phyloP scores from a whole-genome alignment of 1,140 invertebrate genomes.

The Akabosia matsudoensis region DNA sequence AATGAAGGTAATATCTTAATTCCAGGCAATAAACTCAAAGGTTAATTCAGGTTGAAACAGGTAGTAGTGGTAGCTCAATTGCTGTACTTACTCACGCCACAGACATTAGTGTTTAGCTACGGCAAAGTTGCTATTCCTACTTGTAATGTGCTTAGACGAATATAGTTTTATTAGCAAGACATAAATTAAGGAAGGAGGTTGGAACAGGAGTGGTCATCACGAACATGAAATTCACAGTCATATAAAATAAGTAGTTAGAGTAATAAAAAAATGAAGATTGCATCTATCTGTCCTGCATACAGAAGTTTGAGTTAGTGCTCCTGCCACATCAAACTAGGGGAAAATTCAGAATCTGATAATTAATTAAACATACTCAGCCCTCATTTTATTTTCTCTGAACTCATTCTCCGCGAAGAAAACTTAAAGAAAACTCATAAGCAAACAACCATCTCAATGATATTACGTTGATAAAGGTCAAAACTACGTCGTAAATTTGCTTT shows the following conservation, averaged over 20 bases:
- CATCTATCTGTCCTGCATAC: too few relatives aligned
- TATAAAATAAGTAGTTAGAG: too few relatives aligned
- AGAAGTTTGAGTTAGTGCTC: background rate
- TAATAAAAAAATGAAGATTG: too few relatives aligned
- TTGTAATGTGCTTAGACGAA: too few relatives aligned
- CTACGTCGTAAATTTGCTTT: background rate
- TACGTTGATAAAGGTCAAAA: background rate
- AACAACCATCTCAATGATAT: background rate
- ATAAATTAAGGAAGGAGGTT: background rate
- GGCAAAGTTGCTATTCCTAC: too few relatives aligned
- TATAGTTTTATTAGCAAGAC: too few relatives aligned
- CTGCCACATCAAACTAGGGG: background rate
- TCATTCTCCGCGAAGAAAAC: too few relatives aligned
- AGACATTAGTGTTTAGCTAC: too few relatives aligned
- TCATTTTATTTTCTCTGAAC: background rate
- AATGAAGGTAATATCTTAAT: background rate
- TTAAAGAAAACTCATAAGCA: too few relatives aligned
- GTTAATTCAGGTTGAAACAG: background rate
- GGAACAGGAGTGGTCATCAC: background rate
- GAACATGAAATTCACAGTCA: background rate
- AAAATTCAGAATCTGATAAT: background rate
- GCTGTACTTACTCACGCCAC: too few relatives aligned
- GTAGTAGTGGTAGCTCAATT: background rate
- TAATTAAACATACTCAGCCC: background rate
- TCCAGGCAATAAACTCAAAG: background rate